Base-by-base conservation (phyloP, 2,113 vertebrate species). In the Chamaetylas fuelleborni region DNA sequence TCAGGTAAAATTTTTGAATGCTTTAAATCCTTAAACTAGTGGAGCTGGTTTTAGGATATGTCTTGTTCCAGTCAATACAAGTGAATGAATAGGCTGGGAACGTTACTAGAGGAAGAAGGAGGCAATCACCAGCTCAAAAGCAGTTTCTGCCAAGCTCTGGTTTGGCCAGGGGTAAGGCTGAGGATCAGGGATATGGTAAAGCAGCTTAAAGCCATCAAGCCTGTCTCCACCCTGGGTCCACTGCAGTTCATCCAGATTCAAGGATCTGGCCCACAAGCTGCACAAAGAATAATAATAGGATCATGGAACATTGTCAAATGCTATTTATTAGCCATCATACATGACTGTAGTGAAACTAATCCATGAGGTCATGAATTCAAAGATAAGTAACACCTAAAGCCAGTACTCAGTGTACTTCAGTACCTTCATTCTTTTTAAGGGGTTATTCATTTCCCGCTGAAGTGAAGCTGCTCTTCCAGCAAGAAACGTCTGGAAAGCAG, bases 341-440 rank as follows among this genome's bases (percentile, higher is more conserved):
- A 62, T 31, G 20, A 86, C 84, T 36, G 69, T 45, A 1, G 2
- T 84, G 60, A 88, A 91, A 72, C 36, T 78, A 81, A 82, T 85
- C 50, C 65, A 83, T 5, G 64, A 67, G 50, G 25, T 62, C 53
- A 62, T 45, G 47, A 88, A 65, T 70, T 86, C 40, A 62, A n/a
- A n/a, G n/a, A n/a, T n/a, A 77, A 84, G 54, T 18, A 57, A 85
- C 25, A 67, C 43, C 19, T 74, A 43, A 61, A 85, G 57, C 42
- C 31, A 87, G 24, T n/a, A 56, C 3, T 81, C 34, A 1, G 22
- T 53, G 29, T 61, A 86, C 45, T 87, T 62, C 69, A 54, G 80
- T 98, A 99, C 99, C 99, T 99, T 99, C 99, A 99, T 99, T 98
- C 97, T 98, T 98, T 99, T 99, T 97, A 99, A 98, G 97, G 99